These are phyloP conservation scores for Ranitomeya variabilis DNA, from an alignment of 2,113 vertebrate species.

Conservation along the genomic window DNA sequence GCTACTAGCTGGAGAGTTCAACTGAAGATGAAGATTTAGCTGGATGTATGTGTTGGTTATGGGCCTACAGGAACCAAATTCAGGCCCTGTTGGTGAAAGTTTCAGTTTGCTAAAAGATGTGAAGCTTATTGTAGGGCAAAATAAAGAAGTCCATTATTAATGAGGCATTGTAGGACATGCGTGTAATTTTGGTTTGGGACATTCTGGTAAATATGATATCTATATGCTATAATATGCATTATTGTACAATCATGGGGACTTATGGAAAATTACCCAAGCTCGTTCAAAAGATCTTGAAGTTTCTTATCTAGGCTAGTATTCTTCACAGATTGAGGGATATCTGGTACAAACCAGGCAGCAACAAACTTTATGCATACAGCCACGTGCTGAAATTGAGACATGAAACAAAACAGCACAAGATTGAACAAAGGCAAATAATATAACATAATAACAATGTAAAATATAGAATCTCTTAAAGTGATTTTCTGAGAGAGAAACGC, in stretches of 20 bases:
- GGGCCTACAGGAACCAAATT: not conserved
- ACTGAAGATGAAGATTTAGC: not conserved
- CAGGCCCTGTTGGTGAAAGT: not conserved
- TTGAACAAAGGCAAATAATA: not conserved
- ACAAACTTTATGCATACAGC: slow-evolving; percentile 86
- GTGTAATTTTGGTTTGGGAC: not conserved
- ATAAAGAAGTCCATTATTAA: not conserved
- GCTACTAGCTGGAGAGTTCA: not conserved
- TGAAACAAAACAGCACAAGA: not conserved
- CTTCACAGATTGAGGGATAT: slow-evolving; percentile 75
- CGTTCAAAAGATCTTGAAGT: slow-evolving; percentile 64
- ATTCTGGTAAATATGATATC: not conserved
- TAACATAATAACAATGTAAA: not conserved
- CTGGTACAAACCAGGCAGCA: slow-evolving; percentile 87
- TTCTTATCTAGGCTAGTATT: slow-evolving; percentile 77
- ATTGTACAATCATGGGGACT: not conserved
- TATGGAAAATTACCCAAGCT: slow-evolving; percentile 68
- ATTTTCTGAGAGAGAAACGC: not conserved
- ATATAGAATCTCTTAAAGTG: not conserved
- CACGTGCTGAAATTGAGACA: slow-evolving; percentile 76
- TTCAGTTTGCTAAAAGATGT: not conserved
- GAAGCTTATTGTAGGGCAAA: not conserved
- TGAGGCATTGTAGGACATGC: not conserved
- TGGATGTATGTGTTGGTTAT: not conserved
- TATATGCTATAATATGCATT: not conserved